Percentiles rank a stretch among this genome's conserved stretches.
Conservation (phyloP, 2,797 vertebrate species). For the Pseudotriccus pelzelni region DNA sequence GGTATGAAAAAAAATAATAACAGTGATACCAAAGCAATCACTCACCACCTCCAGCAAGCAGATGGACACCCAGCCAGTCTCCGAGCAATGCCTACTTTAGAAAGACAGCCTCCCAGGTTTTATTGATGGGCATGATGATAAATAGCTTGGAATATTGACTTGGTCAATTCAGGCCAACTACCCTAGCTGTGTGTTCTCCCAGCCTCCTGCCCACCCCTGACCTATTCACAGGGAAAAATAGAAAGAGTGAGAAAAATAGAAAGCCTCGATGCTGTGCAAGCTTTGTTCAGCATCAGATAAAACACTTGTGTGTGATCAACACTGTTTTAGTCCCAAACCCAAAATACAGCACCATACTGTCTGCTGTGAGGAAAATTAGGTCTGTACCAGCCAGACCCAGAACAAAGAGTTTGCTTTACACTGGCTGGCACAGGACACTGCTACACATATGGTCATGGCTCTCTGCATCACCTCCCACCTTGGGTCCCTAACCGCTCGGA, state of each 20-base stretch:
- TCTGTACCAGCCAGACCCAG: background rate
- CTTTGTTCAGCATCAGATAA: background rate
- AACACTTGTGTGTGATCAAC: background rate
- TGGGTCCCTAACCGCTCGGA: background rate
- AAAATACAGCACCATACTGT: background rate
- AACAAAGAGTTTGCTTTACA: background rate
- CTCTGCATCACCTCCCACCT: background rate
- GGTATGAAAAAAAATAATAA: background rate
- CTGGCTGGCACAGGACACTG: accelerated
- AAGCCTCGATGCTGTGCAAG: background rate
- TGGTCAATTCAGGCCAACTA: background rate
- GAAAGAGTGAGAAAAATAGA: background rate
- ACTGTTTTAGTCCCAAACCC: background rate
- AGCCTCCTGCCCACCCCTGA: background rate
- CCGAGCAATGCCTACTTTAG: background rate
- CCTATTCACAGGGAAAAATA: background rate
- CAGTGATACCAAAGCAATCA: background rate
- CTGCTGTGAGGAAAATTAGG: background rate
- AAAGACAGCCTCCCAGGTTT: background rate
- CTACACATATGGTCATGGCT: background rate
- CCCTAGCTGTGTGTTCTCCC: background rate
- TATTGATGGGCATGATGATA: background rate
- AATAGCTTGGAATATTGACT: background rate
- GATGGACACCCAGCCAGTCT: background rate
- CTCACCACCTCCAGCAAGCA: background rate